Evolutionary conservation across 2,113 vertebrate genomes (phyloP).

Genomic region (Aramus guarauna): DNA sequence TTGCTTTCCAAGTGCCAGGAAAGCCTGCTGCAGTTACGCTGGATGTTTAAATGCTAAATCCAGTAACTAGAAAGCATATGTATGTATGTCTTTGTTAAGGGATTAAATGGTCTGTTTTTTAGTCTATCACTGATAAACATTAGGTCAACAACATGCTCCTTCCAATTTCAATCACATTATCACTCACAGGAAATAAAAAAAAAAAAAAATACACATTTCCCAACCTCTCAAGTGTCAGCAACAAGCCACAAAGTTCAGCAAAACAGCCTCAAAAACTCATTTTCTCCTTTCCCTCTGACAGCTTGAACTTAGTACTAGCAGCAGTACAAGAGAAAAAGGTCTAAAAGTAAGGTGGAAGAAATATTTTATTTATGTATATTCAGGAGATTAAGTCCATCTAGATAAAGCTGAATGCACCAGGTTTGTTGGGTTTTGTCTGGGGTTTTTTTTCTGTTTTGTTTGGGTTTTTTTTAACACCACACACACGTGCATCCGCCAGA

Average conservation of each 20-base stretch:
- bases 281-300: not conserved
- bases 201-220: not conserved
- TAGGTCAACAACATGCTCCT: not conserved
- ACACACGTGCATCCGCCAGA: not conserved
- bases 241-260: not conserved
- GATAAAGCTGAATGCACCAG: not conserved
- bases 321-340: not conserved
- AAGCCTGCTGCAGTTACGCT: not conserved
- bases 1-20: not conserved
- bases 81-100: not conserved
- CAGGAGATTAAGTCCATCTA: not conserved
- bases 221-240: not conserved
- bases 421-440: no score
- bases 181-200: not conserved
- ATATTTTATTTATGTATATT: not conserved
- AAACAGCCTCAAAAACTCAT: not conserved
- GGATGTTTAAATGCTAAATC: not conserved
- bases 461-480: not conserved
- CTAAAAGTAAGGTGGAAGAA: not conserved
- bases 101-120: not conserved
- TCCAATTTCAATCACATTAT: not conserved
- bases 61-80: not conserved
- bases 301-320: not conserved
- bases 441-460: not conserved
- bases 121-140: not conserved